phyloP scores from a whole-genome alignment of 2,888 invertebrate genomes.

The Scaptomyza flava region DNA sequence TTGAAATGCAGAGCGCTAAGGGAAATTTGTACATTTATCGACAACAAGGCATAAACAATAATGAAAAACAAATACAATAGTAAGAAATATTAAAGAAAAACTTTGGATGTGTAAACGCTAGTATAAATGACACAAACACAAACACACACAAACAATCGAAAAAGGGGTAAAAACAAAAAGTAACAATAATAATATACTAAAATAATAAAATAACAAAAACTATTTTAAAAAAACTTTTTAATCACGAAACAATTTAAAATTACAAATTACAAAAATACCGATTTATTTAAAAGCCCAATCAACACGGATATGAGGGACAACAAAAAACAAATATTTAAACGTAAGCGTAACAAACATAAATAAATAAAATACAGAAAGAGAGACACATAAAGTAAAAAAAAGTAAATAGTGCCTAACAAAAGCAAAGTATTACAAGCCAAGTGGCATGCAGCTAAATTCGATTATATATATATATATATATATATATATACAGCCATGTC shows the following conservation, averaged over 20 bases:
- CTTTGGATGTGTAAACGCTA: slow-evolving; percentile 40
- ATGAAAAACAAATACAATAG: slow-evolving; percentile 43
- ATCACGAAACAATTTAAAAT: slow-evolving; percentile 37
- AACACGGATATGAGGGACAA: slow-evolving; percentile 9
- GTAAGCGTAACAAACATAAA: slow-evolving; percentile 22
- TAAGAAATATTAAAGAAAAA: slow-evolving; percentile 25
- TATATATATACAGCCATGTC: slow-evolving; percentile 6
- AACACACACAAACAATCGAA: slow-evolving; percentile 25
- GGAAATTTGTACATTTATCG: slow-evolving; percentile 53
- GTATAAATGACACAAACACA: slow-evolving; percentile 35
- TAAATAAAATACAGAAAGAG: slow-evolving; percentile 2
- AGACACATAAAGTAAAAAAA: slow-evolving; percentile 2
- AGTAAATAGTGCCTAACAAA: slow-evolving; percentile 71
- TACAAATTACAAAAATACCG: too few species aligned
- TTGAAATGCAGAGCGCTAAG: slow-evolving; percentile 23
- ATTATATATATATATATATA: not conserved
- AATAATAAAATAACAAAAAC: slow-evolving; percentile 28
- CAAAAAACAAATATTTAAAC: slow-evolving; percentile 19
- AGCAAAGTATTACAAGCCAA: slow-evolving; percentile 63
- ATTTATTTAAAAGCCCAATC: slow-evolving; percentile 5
- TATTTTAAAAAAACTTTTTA: slow-evolving; percentile 47
- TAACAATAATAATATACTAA: slow-evolving; percentile 60
- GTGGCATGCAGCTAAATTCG: slow-evolving; percentile 31
- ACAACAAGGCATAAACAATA: slow-evolving; percentile 49
- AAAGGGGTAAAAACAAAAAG: slow-evolving; percentile 53